Evolutionary conservation across 1,140 invertebrate genomes (phyloP).

Genomic region (Pentalonia nigronervosa): DNA sequence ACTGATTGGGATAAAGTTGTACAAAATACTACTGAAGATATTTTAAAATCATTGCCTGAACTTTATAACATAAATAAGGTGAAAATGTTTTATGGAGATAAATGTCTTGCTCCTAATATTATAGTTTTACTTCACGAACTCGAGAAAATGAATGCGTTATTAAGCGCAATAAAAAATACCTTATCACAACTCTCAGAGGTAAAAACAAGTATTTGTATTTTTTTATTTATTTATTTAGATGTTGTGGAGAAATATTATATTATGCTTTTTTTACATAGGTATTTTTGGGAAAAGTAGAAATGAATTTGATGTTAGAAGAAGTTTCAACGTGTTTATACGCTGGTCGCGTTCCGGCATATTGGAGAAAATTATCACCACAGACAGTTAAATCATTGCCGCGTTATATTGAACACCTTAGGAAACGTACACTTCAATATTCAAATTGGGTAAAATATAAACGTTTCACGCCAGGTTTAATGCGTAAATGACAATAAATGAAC

Average conservation of each 20-base stretch:
- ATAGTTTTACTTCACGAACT: conserved; percentile 89
- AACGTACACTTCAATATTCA: conserved; percentile 74
- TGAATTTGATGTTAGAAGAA: conserved; percentile 84
- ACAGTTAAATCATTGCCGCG: conserved; percentile 83
- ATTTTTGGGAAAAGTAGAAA: conserved; percentile 83
- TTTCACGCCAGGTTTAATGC: background rate
- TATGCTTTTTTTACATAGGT: conserved; percentile 67
- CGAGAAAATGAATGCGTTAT: conserved; percentile 83
- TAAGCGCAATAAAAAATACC: conserved; percentile 76
- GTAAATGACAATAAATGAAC: background rate
- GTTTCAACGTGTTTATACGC: conserved; percentile 83
- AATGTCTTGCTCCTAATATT: conserved; percentile 76
- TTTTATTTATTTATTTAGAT: background rate
- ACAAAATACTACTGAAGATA: conserved; percentile 75
- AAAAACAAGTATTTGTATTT: background rate
- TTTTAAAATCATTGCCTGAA: conserved; percentile 64
- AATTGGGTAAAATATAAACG: conserved; percentile 71
- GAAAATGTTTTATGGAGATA: conserved; percentile 36
- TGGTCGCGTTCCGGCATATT: conserved; percentile 79
- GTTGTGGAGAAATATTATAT: background rate
- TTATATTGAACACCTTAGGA: conserved; percentile 87
- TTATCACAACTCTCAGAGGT: conserved; percentile 70
- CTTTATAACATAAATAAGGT: conserved; percentile 36
- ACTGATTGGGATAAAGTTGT: conserved; percentile 69
- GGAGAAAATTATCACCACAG: conserved; percentile 80